Percentiles rank a stretch among this genome's conserved stretches.
These are phyloP conservation scores for Meteorus cinctellus DNA, from an alignment of 2,888 invertebrate genomes.

Conservation along the genomic window DNA sequence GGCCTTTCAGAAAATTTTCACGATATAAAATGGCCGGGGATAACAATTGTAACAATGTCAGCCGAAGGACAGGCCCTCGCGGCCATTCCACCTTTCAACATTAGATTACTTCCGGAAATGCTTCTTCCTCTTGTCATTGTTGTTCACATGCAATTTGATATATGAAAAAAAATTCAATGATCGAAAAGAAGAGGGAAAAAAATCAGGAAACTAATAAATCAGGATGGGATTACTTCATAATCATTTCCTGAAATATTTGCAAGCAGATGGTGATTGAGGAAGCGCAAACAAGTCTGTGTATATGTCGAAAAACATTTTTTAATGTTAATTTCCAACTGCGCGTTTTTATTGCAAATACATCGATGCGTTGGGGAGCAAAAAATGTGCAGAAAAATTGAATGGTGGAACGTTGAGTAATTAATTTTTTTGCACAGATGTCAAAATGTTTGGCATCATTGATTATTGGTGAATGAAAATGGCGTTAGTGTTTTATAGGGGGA, in stretches of 20 bases:
- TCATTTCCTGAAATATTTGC: neutral
- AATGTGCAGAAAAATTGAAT: too few species aligned
- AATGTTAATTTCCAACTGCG: too few species aligned
- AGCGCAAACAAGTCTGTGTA: too few species aligned
- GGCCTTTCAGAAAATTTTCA: conserved; percentile 41
- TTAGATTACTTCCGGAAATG: conserved; percentile 20
- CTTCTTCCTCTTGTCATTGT: neutral
- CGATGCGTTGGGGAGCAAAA: too few species aligned
- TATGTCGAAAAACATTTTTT: too few species aligned
- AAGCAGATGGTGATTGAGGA: too few species aligned
- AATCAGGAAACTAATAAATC: neutral
- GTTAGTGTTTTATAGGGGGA: too few species aligned
- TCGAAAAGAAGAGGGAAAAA: neutral
- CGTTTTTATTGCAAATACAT: too few species aligned
- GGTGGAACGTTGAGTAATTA: too few species aligned
- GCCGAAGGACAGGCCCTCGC: conserved; percentile 21
- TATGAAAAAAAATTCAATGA: neutral
- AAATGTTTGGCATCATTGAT: neutral
- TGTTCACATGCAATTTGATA: neutral
- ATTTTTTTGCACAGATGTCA: neutral
- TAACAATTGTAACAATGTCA: conserved; percentile 43
- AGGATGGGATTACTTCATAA: neutral
- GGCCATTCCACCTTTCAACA: conserved; percentile 15
- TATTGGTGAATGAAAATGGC: too few species aligned
- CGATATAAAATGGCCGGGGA: conserved; percentile 45